A percentile compares a stretch with the other conserved stretches of the same genome.
Evolutionary conservation across 2,797 vertebrate genomes (phyloP).

Genomic region (Cossypha dichroa): DNA sequence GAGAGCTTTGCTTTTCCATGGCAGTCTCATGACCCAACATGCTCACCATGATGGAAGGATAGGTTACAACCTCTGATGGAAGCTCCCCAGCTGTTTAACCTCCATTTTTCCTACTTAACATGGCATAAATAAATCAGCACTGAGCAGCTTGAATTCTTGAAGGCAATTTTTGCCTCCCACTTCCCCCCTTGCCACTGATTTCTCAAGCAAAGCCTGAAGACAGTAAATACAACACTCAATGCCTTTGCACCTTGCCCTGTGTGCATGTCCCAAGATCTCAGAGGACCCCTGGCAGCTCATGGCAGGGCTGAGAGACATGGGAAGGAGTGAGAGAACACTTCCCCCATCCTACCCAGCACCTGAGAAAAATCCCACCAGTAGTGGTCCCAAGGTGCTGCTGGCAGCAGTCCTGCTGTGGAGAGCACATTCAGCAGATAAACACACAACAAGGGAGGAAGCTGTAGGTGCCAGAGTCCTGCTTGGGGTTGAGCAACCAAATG

Average conservation of each 20-base stretch:
- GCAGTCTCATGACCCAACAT: neutral
- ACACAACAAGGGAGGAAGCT: neutral
- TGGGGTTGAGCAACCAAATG: neutral
- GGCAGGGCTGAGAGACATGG: accelerated
- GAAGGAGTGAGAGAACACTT: neutral
- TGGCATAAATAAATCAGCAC: neutral
- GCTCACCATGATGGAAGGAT: neutral
- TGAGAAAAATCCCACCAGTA: accelerated
- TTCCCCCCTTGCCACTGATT: neutral
- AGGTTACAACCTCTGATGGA: neutral
- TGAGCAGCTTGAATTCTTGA: neutral
- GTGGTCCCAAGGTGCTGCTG: no score
- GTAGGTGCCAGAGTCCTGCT: neutral
- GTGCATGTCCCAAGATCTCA: neutral
- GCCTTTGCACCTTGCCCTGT: neutral
- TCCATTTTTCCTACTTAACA: neutral
- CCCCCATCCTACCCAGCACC: neutral
- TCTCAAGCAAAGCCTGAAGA: neutral
- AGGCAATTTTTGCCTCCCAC: neutral
- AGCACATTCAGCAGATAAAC: neutral
- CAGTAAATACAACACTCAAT: neutral
- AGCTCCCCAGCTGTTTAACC: neutral
- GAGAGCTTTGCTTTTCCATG: neutral
- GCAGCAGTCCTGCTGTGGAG: accelerated
- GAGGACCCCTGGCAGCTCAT: neutral